Evolutionary conservation across 2,888 invertebrate genomes (phyloP).

Genomic region (Noctua comes): DNA sequence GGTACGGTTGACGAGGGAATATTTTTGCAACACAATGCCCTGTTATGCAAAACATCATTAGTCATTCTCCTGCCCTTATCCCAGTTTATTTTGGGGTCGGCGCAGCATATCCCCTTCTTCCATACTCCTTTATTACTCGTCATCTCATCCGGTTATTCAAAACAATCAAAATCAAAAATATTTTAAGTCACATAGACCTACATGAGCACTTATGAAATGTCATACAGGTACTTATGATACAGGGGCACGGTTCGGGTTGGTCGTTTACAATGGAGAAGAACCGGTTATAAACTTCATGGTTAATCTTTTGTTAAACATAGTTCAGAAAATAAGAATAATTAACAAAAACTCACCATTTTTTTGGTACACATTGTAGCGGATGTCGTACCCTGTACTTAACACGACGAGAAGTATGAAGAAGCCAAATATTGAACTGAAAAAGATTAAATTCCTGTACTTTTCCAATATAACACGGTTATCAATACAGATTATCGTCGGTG

Average conservation of each 20-base stretch:
- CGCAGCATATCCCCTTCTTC: no score
- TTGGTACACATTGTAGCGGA: constrained; percentile 64
- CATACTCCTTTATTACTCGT: no score
- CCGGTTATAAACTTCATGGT: not conserved
- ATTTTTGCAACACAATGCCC: no score
- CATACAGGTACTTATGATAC: no score
- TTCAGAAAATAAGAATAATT: not conserved
- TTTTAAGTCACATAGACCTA: not conserved
- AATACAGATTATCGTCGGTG: not conserved
- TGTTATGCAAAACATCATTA: no score
- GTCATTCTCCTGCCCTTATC: no score
- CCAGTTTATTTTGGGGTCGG: no score
- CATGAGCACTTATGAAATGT: no score
- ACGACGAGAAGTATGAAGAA: constrained; percentile 71
- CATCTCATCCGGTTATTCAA: no score
- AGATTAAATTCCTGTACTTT: constrained; percentile 36
- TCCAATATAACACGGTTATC: not conserved
- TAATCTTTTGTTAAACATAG: not conserved
- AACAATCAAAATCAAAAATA: no score
- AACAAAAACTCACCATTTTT: constrained; percentile 63
- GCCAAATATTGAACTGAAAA: constrained; percentile 72
- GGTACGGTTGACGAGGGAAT: no score
- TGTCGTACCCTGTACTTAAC: constrained; percentile 76
- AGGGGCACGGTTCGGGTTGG: no score
- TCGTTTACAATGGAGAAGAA: not conserved